Percentiles rank a stretch among this genome's conserved stretches.
Conservation (phyloP, 2,113 vertebrate genomes). For the Todiramphus saurophagus region DNA sequence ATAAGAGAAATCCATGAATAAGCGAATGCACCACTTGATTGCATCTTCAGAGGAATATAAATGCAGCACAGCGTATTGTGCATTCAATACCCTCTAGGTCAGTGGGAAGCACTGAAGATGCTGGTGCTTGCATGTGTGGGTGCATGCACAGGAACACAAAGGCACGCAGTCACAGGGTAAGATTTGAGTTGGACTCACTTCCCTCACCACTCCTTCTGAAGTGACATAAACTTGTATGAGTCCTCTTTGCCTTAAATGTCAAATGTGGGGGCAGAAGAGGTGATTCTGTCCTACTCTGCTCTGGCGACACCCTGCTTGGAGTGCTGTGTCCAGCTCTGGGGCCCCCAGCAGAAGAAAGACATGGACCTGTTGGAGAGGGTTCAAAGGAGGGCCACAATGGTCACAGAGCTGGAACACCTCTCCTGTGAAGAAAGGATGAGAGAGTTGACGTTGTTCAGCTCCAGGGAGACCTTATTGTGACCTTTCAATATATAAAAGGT, state of each 20-base stretch:
- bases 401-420: not conserved
- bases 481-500: not conserved
- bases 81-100: not conserved
- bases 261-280: no score
- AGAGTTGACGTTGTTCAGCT: not conserved
- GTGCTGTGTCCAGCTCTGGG: not conserved
- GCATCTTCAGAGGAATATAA: not conserved
- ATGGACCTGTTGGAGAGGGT: not conserved
- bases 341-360: no score
- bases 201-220: not conserved
- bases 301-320: not conserved
- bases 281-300: not conserved
- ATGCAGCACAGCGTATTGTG: not conserved
- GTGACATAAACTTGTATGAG: not conserved
- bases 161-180: not conserved
- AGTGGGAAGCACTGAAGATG: not conserved
- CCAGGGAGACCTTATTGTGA: accelerated
- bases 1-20: not conserved
- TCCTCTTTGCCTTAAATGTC: not conserved
- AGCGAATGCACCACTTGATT: not conserved
- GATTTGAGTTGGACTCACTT: not conserved
- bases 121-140: accelerated
- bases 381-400: not conserved
- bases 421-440: not conserved
- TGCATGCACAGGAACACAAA: not conserved